Evolutionary conservation across 2,888 invertebrate species (phyloP).

Genomic region (Ichneumon xanthorius): DNA sequence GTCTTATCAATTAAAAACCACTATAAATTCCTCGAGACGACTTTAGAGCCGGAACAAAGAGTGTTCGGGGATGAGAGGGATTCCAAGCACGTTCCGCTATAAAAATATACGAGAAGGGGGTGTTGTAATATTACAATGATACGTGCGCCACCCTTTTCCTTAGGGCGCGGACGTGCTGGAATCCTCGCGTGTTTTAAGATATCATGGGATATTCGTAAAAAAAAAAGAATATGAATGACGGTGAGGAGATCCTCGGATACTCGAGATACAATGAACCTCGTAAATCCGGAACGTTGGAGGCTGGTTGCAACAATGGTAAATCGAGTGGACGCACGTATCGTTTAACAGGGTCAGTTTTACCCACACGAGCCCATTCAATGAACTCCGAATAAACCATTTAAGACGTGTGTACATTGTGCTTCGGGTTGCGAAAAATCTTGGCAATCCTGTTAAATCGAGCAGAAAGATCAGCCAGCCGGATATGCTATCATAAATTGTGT

Average conservation of each 20-base stretch:
- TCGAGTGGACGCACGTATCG: slow-evolving; percentile 41
- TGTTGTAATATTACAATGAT: slow-evolving; percentile 71
- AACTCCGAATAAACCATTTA: slow-evolving; percentile 43
- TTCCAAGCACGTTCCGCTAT: slow-evolving; percentile 70
- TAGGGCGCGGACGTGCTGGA: slow-evolving; percentile 62
- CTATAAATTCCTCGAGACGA: slow-evolving; percentile 49
- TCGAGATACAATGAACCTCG: slow-evolving; percentile 40
- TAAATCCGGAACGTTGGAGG: not conserved
- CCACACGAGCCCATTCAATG: not conserved
- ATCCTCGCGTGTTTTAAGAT: slow-evolving; percentile 56
- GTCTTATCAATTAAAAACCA: slow-evolving; percentile 66
- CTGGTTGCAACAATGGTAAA: slow-evolving; percentile 45
- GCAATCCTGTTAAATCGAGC: slow-evolving; percentile 48
- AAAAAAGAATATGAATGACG: slow-evolving; percentile 25
- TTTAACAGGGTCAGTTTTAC: slow-evolving; percentile 35
- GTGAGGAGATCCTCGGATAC: not conserved
- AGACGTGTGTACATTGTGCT: slow-evolving; percentile 1
- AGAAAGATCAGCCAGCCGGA: slow-evolving; percentile 59
- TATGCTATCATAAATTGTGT: slow-evolving; percentile 80
- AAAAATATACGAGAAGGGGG: slow-evolving; percentile 70
- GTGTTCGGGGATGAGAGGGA: slow-evolving; percentile 49
- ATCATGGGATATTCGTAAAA: slow-evolving; percentile 55
- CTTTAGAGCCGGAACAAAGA: slow-evolving; percentile 30
- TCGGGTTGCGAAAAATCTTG: slow-evolving; percentile 41
- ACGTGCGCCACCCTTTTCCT: slow-evolving; percentile 66